phyloP scores from a whole-genome alignment of 2,797 vertebrate genomes.

The Mastacembelus armatus region DNA sequence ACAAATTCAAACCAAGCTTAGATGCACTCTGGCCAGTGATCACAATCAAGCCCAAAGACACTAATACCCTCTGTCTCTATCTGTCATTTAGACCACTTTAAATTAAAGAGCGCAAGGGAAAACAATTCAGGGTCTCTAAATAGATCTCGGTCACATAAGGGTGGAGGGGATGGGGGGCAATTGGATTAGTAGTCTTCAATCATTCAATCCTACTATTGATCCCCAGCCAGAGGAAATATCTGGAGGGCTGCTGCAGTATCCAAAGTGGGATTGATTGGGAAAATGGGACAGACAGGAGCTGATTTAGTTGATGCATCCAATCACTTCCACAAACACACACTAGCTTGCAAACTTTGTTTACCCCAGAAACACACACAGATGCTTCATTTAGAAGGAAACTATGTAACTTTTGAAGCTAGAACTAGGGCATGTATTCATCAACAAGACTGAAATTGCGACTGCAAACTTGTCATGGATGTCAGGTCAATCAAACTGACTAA shows the following conservation, averaged over 20 bases:
- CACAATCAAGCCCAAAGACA: conserved; percentile 63
- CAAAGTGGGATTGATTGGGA: conserved; percentile 71
- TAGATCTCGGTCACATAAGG: conserved; percentile 54
- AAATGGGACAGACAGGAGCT: conserved; percentile 52
- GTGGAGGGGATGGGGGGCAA: conserved; percentile 49
- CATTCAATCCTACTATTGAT: conserved; percentile 78
- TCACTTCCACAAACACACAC: conserved; percentile 61
- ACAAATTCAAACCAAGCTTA: conserved; percentile 56
- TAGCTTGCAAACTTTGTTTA: conserved; percentile 29
- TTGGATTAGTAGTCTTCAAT: conserved; percentile 76
- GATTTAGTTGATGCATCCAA: conserved; percentile 58
- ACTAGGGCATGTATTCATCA: not conserved
- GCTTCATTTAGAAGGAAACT: conserved; percentile 5
- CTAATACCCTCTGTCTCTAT: conserved; percentile 53
- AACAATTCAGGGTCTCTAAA: conserved; percentile 56
- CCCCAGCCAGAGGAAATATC: conserved; percentile 58
- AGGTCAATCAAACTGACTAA: too few species aligned
- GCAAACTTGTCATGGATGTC: too few species aligned
- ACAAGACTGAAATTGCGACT: not conserved
- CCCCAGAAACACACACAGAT: conserved; percentile 4
- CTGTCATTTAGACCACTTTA: conserved; percentile 59
- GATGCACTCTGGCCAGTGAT: conserved; percentile 54
- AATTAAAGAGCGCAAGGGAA: conserved; percentile 60
- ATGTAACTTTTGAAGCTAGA: not conserved
- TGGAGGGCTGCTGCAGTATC: conserved; percentile 58